Evolutionary conservation across 2,888 invertebrate genomes (phyloP).

Genomic region (Lasius platythorax): DNA sequence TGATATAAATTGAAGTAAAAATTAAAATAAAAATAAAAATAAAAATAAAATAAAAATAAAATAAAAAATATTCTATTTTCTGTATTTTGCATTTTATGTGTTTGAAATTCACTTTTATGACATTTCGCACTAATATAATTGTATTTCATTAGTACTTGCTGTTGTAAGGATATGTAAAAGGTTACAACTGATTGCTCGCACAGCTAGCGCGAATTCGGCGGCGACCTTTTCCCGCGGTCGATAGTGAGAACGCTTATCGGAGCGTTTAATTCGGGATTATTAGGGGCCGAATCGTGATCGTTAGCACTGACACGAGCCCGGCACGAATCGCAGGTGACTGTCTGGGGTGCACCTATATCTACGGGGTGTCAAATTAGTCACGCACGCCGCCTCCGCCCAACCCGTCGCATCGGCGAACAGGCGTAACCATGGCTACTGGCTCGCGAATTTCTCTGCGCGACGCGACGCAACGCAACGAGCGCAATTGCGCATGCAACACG

Average conservation of each 20-base stretch:
- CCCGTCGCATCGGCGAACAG: constrained; percentile 65
- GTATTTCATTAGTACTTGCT: not conserved
- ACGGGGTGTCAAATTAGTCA: constrained; percentile 81
- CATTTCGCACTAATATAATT: not conserved
- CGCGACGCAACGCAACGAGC: constrained; percentile 41
- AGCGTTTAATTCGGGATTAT: constrained; percentile 78
- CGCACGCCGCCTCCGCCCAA: constrained; percentile 73
- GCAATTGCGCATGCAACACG: constrained; percentile 72
- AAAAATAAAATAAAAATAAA: no score
- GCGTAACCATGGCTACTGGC: constrained; percentile 73
- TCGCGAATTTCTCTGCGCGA: constrained; percentile 69
- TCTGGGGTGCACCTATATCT: constrained; percentile 73
- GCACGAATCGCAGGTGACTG: constrained; percentile 78
- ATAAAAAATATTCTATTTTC: not conserved
- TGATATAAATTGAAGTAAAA: not conserved
- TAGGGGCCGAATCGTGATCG: constrained; percentile 77
- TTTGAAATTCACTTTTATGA: not conserved
- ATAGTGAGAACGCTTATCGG: constrained; percentile 63
- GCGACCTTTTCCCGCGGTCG: constrained; percentile 44
- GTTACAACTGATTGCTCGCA: constrained; percentile 43
- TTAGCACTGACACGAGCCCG: constrained; percentile 75
- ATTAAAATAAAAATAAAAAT: no score
- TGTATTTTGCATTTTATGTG: not conserved
- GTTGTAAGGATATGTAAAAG: not conserved
- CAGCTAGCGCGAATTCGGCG: constrained; percentile 22